phyloP scores from a whole-genome alignment of 2,888 invertebrate species.

The Endomychus coccineus region DNA sequence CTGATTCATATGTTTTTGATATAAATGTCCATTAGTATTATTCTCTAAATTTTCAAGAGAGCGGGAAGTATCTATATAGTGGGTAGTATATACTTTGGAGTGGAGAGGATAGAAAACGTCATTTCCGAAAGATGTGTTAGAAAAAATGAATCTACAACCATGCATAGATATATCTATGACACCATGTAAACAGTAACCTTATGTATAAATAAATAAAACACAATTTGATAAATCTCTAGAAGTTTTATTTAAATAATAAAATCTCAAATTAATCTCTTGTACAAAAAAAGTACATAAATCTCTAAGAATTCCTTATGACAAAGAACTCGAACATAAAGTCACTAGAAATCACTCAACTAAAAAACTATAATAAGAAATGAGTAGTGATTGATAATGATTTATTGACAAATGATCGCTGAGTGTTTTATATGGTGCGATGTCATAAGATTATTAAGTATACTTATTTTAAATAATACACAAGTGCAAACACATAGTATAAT shows the following conservation, averaged over 20 bases:
- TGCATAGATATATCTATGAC: too few relatives aligned
- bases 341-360: constrained; percentile 40
- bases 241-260: constrained; percentile 36
- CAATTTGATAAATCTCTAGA: too few relatives aligned
- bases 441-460: constrained; percentile 39
- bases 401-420: constrained; percentile 35
- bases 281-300: constrained; percentile 36
- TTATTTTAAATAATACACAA: constrained; percentile 40
- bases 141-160: too few relatives aligned
- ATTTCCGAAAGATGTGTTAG: too few relatives aligned
- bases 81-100: too few relatives aligned
- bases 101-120: too few relatives aligned
- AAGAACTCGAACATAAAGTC: constrained; percentile 33
- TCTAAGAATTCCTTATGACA: constrained; percentile 34
- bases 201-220: too few relatives aligned
- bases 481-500: constrained; percentile 47
- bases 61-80: too few relatives aligned
- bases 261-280: constrained; percentile 32
- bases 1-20: too few relatives aligned
- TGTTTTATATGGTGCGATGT: constrained; percentile 36
- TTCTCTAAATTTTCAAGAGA: too few relatives aligned
- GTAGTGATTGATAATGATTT: constrained; percentile 27
- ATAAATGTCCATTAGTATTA: too few relatives aligned
- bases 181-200: too few relatives aligned
- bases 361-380: constrained; percentile 25